These are phyloP conservation scores for Callitettix versicolor DNA, from an alignment of 1,140 invertebrate genomes.

Conservation along the genomic window DNA sequence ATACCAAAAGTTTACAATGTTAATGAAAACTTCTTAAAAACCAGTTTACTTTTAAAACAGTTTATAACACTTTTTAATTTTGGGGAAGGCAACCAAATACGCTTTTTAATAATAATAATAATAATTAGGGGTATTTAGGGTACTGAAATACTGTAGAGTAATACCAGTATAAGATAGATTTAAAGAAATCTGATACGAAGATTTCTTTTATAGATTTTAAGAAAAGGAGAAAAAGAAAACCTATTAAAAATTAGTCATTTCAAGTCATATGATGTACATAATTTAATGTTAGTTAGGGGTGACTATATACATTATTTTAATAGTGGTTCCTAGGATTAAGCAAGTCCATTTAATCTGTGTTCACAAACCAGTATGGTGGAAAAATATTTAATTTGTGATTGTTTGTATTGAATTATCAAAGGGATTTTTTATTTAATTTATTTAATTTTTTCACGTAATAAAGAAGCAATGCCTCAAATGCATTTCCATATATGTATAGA, in stretches of 20 bases:
- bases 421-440: too few relatives aligned
- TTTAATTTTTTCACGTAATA: conserved; percentile 3
- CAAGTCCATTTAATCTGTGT: background rate
- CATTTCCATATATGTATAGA: conserved; percentile 7
- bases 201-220: background rate
- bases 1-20: background rate
- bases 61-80: background rate
- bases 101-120: conserved; percentile 31
- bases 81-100: conserved; percentile 46
- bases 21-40: background rate
- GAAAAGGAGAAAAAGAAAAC: background rate
- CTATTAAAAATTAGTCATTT: conserved; percentile 19
- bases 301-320: conserved; percentile 9
- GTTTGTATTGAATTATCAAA: too few relatives aligned
- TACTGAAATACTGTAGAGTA: too few relatives aligned
- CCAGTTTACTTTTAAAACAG: background rate
- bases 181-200: conserved; percentile 1
- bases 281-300: conserved; percentile 8
- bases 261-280: conserved; percentile 17
- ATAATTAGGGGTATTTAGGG: conserved; percentile 1
- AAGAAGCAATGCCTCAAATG: conserved; percentile 10
- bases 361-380: too few relatives aligned
- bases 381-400: too few relatives aligned
- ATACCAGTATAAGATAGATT: background rate
- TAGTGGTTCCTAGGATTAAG: conserved; percentile 7